These are phyloP conservation scores for Gnathonemus longibarbis DNA, from an alignment of 2,113 vertebrate species.

Conservation along the genomic window DNA sequence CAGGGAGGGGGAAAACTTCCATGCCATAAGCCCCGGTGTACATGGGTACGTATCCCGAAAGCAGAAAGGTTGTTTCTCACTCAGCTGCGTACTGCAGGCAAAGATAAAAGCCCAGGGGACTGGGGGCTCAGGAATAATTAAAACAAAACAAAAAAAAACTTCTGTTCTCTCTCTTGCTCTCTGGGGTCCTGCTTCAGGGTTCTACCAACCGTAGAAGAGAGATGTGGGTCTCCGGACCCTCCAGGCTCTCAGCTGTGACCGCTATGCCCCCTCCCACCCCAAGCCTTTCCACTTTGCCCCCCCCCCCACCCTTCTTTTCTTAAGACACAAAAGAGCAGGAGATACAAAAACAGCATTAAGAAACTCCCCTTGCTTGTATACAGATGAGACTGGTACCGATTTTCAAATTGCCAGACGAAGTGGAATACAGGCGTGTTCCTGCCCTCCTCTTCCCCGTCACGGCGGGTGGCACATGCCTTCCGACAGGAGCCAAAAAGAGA, in stretches of 20 bases:
- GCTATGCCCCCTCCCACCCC: neutral
- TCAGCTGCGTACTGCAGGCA: conserved; percentile 25
- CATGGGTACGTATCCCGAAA: conserved; percentile 36
- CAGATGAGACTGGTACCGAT: neutral
- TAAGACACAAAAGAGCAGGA: neutral
- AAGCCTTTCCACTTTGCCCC: neutral
- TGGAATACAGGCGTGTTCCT: neutral
- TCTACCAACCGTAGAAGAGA: neutral
- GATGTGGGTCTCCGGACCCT: neutral
- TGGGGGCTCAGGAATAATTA: conserved; percentile 28
- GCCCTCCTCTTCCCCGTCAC: neutral
- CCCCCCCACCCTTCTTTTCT: neutral
- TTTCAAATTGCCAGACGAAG: neutral
- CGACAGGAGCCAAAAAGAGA: neutral
- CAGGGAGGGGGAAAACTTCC: conserved; percentile 36
- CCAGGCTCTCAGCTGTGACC: neutral
- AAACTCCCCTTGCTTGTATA: neutral
- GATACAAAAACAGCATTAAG: neutral
- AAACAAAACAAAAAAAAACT: conserved; percentile 18
- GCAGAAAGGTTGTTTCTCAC: conserved; percentile 35
- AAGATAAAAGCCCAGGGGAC: conserved; percentile 28
- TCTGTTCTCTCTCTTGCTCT: conserved; percentile 27
- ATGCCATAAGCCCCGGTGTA: conserved; percentile 17
- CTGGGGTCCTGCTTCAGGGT: neutral
- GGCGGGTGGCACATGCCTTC: neutral